phyloP scores from a whole-genome alignment of 2,888 invertebrate genomes.

The Nymphalis urticae region DNA sequence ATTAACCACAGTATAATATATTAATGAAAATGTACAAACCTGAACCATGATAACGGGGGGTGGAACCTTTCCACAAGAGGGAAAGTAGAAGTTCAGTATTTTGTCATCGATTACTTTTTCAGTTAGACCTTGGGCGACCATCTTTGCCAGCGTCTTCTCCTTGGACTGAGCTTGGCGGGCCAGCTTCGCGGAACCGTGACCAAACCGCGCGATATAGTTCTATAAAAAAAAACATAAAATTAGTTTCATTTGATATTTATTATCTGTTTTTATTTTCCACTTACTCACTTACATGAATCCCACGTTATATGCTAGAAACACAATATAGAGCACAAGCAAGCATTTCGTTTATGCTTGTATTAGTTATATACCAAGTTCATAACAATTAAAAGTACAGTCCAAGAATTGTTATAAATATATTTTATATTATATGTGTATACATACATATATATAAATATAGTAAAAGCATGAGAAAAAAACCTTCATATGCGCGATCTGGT shows the following conservation, averaged over 20 bases:
- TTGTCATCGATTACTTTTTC: slow-evolving; percentile 97
- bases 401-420: no score
- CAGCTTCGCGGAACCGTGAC: slow-evolving; percentile 99
- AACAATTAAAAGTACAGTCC: no score
- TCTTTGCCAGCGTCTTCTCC: slow-evolving; percentile 99
- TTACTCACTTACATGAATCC: no score
- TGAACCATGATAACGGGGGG: slow-evolving; percentile 99
- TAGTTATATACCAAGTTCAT: no score
- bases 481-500: slow-evolving; percentile 99
- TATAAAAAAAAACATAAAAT: slow-evolving; percentile 49
- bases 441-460: no score
- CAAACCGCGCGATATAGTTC: slow-evolving; percentile 99
- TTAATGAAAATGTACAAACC: slow-evolving; percentile 56
- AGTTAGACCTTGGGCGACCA: slow-evolving; percentile 98
- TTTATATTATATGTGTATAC: no score
- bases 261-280: not conserved
- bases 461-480: slow-evolving; percentile 58
- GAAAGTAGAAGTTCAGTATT: slow-evolving; percentile 96
- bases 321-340: no score
- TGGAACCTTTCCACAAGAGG: slow-evolving; percentile 96
- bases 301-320: no score
- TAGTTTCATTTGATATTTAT: not conserved
- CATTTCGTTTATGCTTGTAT: no score
- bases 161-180: slow-evolving; percentile 99
- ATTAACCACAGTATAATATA: no score